Evolutionary conservation across 2,888 invertebrate species (phyloP).

Genomic region (Pseudolycoriella hygida): DNA sequence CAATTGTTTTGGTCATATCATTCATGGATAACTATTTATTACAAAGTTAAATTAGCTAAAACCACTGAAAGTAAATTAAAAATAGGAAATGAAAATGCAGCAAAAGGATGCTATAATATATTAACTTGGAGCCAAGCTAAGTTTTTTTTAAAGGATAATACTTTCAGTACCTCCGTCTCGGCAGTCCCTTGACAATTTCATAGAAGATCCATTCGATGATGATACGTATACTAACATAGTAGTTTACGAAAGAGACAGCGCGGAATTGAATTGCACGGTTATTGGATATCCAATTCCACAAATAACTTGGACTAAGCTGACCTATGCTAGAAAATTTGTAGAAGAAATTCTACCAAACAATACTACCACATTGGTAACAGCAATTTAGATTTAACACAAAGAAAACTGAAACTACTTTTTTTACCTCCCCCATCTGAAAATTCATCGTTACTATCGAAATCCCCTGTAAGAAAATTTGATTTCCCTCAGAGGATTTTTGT

Average conservation of each 20-base stretch:
- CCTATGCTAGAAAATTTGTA: neutral
- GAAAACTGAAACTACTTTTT: neutral
- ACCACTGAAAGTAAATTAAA: too few relatives aligned
- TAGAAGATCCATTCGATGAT: neutral
- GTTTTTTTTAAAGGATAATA: too few relatives aligned
- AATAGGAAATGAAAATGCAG: too few relatives aligned
- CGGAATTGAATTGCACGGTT: neutral
- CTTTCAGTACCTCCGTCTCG: neutral
- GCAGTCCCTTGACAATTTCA: neutral
- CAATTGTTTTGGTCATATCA: too few relatives aligned
- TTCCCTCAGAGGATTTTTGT: too few relatives aligned
- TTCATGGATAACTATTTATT: too few relatives aligned
- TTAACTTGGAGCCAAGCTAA: too few relatives aligned
- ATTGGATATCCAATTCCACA: neutral
- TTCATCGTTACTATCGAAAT: too few relatives aligned
- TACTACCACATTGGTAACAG: neutral
- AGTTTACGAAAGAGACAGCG: neutral
- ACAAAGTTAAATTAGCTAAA: too few relatives aligned
- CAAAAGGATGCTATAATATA: too few relatives aligned
- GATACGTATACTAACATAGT: neutral
- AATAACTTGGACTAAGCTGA: neutral
- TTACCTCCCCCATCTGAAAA: too few relatives aligned
- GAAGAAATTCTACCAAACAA: neutral
- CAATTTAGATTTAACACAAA: neutral
- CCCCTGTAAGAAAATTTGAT: too few relatives aligned